Percentiles rank a stretch among this genome's conserved stretches.
These are phyloP conservation scores for Okamejei kenojei DNA, from an alignment of 2,797 vertebrate species.

Conservation along the genomic window DNA sequence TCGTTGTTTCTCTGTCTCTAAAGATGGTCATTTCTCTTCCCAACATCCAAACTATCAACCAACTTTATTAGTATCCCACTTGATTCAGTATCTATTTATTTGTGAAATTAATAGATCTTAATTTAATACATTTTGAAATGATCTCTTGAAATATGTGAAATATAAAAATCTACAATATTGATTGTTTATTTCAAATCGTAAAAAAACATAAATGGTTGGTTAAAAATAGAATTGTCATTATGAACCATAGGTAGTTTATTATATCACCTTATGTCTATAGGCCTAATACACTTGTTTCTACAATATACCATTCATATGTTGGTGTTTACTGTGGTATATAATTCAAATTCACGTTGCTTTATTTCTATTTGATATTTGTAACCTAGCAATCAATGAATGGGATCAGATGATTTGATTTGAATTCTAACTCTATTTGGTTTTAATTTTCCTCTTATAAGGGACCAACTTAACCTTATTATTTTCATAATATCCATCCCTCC, in stretches of 20 bases:
- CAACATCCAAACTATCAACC: background rate
- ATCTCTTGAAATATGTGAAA: background rate
- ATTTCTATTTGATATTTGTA: background rate
- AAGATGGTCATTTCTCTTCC: background rate
- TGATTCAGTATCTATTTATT: background rate
- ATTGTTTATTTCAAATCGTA: background rate
- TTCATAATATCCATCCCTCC: background rate
- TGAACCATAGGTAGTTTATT: background rate
- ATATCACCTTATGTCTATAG: background rate
- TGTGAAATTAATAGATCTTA: background rate
- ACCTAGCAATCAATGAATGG: background rate
- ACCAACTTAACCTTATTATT: background rate
- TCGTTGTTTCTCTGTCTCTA: background rate
- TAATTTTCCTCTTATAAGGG: background rate
- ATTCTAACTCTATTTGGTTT: background rate
- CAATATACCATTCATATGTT: background rate
- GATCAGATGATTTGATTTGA: conserved; percentile 20
- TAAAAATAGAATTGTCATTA: background rate
- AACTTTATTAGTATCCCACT: background rate
- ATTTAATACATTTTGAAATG: background rate
- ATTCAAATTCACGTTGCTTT: background rate
- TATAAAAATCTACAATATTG: background rate
- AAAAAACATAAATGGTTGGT: background rate
- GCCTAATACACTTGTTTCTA: background rate
- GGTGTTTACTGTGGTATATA: background rate